These are phyloP conservation scores for Harpalus rubripes DNA, from an alignment of 2,888 invertebrate genomes.

Conservation along the genomic window DNA sequence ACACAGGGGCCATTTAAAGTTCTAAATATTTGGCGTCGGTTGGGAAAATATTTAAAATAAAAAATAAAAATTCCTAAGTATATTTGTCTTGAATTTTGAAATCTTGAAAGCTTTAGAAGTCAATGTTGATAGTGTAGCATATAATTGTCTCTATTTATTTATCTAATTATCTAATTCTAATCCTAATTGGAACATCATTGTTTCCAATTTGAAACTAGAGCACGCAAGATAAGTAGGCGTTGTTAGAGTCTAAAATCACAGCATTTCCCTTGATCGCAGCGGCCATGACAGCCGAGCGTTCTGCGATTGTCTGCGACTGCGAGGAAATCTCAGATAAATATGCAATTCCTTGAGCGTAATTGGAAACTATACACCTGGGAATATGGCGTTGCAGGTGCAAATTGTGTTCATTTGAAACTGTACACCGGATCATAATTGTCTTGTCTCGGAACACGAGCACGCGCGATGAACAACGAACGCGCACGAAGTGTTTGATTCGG, in stretches of 20 bases:
- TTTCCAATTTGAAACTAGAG: constrained; percentile 15
- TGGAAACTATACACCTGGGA: constrained; percentile 65
- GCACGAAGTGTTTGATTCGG: constrained; percentile 61
- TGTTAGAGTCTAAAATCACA: constrained; percentile 37
- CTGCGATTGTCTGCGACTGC: constrained; percentile 1
- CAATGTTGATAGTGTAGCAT: not conserved
- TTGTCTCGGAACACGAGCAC: constrained; percentile 56
- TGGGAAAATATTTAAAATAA: too few relatives aligned
- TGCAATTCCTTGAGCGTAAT: constrained; percentile 66
- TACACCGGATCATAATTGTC: constrained; percentile 67
- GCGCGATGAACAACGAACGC: constrained; percentile 19
- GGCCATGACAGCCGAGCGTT: constrained; percentile 50
- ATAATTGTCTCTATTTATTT: not conserved
- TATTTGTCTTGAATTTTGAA: not conserved
- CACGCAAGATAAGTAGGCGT: constrained; percentile 42
- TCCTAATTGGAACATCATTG: not conserved
- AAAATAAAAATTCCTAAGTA: too few relatives aligned
- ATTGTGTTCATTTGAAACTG: constrained; percentile 67
- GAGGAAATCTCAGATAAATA: constrained; percentile 65
- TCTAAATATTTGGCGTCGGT: too few relatives aligned
- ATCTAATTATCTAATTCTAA: not conserved
- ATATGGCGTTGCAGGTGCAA: constrained; percentile 66
- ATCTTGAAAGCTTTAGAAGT: not conserved
- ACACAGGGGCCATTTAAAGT: too few relatives aligned
- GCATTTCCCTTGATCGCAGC: constrained; percentile 44